phyloP scores from a whole-genome alignment of 1,140 invertebrate genomes.

The Panulirus ornatus region DNA sequence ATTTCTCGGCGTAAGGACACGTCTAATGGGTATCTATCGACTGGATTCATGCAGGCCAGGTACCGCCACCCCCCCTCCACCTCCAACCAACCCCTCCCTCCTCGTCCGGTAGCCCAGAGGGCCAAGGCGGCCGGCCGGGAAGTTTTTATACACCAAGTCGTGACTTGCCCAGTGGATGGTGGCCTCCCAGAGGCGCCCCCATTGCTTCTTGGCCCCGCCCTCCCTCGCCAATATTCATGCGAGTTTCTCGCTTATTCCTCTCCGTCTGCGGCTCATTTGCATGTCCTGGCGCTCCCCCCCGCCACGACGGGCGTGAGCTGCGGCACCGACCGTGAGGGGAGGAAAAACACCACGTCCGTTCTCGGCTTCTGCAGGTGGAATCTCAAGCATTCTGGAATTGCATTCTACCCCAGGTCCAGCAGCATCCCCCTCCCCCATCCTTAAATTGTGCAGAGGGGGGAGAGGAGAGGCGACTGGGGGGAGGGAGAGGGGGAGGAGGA shows the following conservation, averaged over 20 bases:
- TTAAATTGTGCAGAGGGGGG: conserved; percentile 25
- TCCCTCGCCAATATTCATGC: conserved; percentile 24
- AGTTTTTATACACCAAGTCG: conserved; percentile 51
- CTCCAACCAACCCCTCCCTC: background rate
- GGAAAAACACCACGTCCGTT: too few relatives aligned
- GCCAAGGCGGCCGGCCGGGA: conserved; percentile 20
- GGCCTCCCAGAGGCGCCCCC: conserved; percentile 22
- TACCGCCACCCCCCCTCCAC: conserved; percentile 25
- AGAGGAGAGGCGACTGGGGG: background rate
- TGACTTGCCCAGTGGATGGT: conserved; percentile 56
- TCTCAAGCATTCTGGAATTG: conserved; percentile 17
- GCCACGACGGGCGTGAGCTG: too few relatives aligned
- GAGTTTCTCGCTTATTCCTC: background rate
- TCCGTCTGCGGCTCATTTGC: background rate
- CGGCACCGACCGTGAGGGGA: too few relatives aligned
- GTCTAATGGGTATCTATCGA: background rate
- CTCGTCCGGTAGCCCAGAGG: conserved; percentile 19
- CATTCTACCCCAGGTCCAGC: conserved; percentile 20
- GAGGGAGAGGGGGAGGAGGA: background rate
- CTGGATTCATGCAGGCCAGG: conserved; percentile 1
- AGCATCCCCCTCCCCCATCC: background rate
- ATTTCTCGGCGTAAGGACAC: background rate
- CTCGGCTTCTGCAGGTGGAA: background rate
- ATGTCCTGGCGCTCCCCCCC: too few relatives aligned
- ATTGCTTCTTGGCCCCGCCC: conserved; percentile 35